Conservation (phyloP, 1,140 invertebrate genomes). For the Drosophila persimilis region DNA sequence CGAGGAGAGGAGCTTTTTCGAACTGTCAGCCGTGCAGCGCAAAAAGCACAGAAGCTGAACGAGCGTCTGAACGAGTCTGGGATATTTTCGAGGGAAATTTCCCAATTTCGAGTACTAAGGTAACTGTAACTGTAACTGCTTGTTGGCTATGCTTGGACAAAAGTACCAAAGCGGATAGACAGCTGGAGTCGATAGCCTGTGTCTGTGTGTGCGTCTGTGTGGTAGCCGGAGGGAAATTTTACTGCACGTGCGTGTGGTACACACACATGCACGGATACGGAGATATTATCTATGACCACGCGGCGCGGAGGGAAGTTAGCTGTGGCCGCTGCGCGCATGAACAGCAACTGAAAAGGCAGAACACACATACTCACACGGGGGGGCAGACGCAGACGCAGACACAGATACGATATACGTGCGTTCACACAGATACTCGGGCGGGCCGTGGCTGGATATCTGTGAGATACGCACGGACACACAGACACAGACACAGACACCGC, state of each 20-base stretch:
- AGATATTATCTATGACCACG: constrained; percentile 13
- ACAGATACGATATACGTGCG: constrained; percentile 58
- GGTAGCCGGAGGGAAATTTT: constrained; percentile 31
- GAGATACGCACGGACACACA: constrained; percentile 66
- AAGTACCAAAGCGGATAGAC: constrained; percentile 43
- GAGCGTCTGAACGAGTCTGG: constrained; percentile 65
- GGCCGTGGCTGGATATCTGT: constrained; percentile 43
- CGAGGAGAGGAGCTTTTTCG: constrained; percentile 34
- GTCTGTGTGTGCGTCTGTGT: neutral
- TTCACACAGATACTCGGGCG: constrained; percentile 61
- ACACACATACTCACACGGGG: constrained; percentile 21
- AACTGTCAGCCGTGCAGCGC: constrained; percentile 29
- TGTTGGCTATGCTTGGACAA: constrained; percentile 11
- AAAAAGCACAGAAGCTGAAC: constrained; percentile 50
- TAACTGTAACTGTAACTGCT: constrained; percentile 22
- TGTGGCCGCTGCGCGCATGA: constrained; percentile 37
- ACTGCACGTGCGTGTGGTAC: constrained; percentile 24
- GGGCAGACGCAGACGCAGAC: constrained; percentile 48
- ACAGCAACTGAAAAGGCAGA: constrained; percentile 23
- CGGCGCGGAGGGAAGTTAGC: too few species aligned
- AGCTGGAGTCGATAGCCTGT: neutral
- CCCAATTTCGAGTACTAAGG: constrained; percentile 26
- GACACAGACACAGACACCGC: constrained; percentile 55
- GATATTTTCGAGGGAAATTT: constrained; percentile 52
- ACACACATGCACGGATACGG: constrained; percentile 2